Percentiles rank a stretch among this genome's conserved stretches.
phyloP scores from a whole-genome alignment of 2,797 vertebrate genomes.

The Denticeps clupeoides region DNA sequence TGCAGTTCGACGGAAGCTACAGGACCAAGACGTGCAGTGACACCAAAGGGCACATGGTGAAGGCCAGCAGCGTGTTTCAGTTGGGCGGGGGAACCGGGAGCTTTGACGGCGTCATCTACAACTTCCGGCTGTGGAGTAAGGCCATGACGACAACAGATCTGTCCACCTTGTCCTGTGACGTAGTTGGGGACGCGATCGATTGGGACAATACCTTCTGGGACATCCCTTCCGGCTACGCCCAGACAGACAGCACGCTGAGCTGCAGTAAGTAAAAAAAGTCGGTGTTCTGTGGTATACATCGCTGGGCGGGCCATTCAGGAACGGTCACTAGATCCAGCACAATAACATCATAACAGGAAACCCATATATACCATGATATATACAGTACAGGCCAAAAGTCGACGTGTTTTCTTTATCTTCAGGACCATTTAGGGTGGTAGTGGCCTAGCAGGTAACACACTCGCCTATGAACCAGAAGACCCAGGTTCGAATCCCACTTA shows the following conservation, averaged over 20 bases:
- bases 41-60: slow-evolving; percentile 42
- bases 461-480: too few relatives aligned
- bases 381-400: too few relatives aligned
- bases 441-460: too few relatives aligned
- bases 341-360: too few relatives aligned
- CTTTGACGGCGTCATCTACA: slow-evolving; percentile 78
- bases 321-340: too few relatives aligned
- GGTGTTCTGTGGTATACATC: too few relatives aligned
- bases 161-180: slow-evolving; percentile 64
- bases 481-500: too few relatives aligned
- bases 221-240: slow-evolving; percentile 64
- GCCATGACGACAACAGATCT: slow-evolving; percentile 62
- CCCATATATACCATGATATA: too few relatives aligned
- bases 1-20: slow-evolving; percentile 54
- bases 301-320: too few relatives aligned
- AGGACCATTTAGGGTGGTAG: too few relatives aligned
- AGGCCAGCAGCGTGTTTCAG: slow-evolving; percentile 55
- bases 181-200: slow-evolving; percentile 75
- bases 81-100: slow-evolving; percentile 60
- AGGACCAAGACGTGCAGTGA: slow-evolving; percentile 41
- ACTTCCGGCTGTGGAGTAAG: slow-evolving; percentile 84
- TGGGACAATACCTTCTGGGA: slow-evolving; percentile 87
- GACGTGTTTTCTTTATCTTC: too few relatives aligned
- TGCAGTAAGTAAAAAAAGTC: slow-evolving; percentile 98
- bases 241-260: slow-evolving; percentile 78